A percentile compares a stretch with the other conserved stretches of the same genome.
phyloP scores from a whole-genome alignment of 2,888 invertebrate genomes.

The Conchocele bisecta region DNA sequence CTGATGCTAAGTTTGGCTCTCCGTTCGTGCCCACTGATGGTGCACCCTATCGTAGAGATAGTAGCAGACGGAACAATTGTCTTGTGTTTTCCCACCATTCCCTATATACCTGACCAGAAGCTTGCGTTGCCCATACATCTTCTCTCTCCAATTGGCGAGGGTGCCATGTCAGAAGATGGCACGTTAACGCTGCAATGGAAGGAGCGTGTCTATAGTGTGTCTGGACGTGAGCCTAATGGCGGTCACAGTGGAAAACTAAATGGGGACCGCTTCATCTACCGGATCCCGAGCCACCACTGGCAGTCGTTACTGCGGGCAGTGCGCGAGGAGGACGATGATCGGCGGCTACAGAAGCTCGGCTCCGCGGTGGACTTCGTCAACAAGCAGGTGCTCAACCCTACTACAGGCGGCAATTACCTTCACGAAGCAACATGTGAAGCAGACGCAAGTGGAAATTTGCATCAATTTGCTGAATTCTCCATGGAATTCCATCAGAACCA shows the following conservation, averaged over 20 bases:
- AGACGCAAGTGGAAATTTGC: constrained; percentile 40
- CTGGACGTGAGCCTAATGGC: constrained; percentile 14
- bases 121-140: constrained; percentile 49
- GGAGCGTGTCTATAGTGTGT: constrained; percentile 71
- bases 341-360: constrained; percentile 55
- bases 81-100: constrained; percentile 61
- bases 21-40: constrained; percentile 61
- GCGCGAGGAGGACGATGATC: constrained; percentile 60
- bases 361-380: constrained; percentile 53
- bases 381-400: constrained; percentile 54
- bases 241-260: constrained; percentile 58
- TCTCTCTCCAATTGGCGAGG: constrained; percentile 61
- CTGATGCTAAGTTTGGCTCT: constrained; percentile 65
- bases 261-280: constrained; percentile 68
- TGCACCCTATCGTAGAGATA: constrained; percentile 70
- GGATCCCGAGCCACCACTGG: constrained; percentile 73
- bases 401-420: constrained; percentile 44
- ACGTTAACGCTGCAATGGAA: constrained; percentile 68
- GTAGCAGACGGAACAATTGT: constrained; percentile 57
- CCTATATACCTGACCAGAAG: constrained; percentile 41
- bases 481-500: constrained; percentile 54
- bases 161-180: constrained; percentile 40
- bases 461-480: constrained; percentile 53
- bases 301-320: constrained; percentile 71
- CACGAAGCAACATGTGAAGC: constrained; percentile 68